Conservation (phyloP, 2,888 invertebrate genomes). For the Cephus sareptanus region DNA sequence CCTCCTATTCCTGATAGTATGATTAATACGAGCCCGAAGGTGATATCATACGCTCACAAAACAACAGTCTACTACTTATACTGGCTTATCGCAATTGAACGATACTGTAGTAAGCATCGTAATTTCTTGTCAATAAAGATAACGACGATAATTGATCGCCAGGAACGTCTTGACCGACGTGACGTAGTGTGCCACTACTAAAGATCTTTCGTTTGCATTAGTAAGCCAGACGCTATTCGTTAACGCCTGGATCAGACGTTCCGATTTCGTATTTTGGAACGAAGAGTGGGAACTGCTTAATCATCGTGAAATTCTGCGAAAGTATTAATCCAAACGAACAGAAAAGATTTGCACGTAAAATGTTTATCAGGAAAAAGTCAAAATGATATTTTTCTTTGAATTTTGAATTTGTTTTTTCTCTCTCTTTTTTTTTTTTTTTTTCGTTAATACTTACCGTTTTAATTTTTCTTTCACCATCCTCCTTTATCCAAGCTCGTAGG, state of each 20-base stretch:
- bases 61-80: neutral
- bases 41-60: neutral
- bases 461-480: neutral
- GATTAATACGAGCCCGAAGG: neutral
- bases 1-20: neutral
- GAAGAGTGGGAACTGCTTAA: neutral
- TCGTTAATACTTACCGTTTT: neutral
- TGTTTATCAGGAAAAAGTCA: neutral
- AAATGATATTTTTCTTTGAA: neutral
- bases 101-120: neutral
- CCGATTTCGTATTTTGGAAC: neutral
- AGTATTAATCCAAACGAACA: neutral
- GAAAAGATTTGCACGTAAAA: neutral
- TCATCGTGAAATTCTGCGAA: neutral
- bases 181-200: neutral
- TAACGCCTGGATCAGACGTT: neutral
- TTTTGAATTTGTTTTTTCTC: neutral
- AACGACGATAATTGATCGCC: neutral
- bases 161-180: neutral
- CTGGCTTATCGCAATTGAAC: neutral
- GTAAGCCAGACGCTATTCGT: neutral
- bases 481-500: neutral
- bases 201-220: neutral
- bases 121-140: neutral
- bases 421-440: neutral